A percentile compares a stretch with the other conserved stretches of the same genome.
phyloP scores from a whole-genome alignment of 1,140 invertebrate species.

The Propsilocerus akamusi region DNA sequence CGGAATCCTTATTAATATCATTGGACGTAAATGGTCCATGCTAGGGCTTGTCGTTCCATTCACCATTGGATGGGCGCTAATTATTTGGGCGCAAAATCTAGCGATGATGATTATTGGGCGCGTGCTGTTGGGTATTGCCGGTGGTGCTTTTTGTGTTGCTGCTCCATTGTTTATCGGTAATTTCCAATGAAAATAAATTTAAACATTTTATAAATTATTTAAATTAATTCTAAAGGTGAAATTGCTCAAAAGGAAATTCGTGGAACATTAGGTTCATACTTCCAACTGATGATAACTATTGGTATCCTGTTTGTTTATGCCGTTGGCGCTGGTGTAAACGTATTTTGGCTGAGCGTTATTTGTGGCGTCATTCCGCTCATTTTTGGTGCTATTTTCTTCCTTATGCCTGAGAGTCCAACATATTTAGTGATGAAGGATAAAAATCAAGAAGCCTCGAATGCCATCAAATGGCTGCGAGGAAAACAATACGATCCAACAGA shows the following conservation, averaged over 20 bases:
- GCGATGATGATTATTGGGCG: slow-evolving; percentile 50
- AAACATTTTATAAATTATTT: too few relatives aligned
- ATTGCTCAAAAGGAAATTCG: slow-evolving; percentile 59
- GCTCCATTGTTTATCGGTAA: slow-evolving; percentile 65
- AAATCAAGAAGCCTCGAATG: slow-evolving; percentile 37
- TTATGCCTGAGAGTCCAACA: slow-evolving; percentile 37
- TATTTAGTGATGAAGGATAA: slow-evolving; percentile 33
- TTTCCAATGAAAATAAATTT: too few relatives aligned
- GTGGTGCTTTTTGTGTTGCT: slow-evolving; percentile 54
- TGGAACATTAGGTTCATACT: slow-evolving; percentile 58
- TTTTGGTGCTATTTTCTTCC: slow-evolving; percentile 43
- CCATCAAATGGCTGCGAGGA: slow-evolving; percentile 45
- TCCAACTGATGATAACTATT: slow-evolving; percentile 54
- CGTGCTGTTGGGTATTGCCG: slow-evolving; percentile 50
- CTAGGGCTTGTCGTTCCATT: slow-evolving; percentile 49
- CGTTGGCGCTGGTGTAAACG: slow-evolving; percentile 36
- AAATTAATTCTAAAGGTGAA: too few relatives aligned
- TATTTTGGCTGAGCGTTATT: slow-evolving; percentile 40
- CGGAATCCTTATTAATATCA: slow-evolving; percentile 48
- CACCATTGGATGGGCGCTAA: slow-evolving; percentile 50
- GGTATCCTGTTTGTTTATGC: slow-evolving; percentile 53
- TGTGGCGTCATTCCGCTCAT: slow-evolving; percentile 45
- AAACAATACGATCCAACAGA: slow-evolving; percentile 38
- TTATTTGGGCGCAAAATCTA: slow-evolving; percentile 46
- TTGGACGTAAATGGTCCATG: slow-evolving; percentile 59